Base-by-base conservation (phyloP, 2,888 invertebrate species). In the Amblyjoppa fuscipennis region DNA sequence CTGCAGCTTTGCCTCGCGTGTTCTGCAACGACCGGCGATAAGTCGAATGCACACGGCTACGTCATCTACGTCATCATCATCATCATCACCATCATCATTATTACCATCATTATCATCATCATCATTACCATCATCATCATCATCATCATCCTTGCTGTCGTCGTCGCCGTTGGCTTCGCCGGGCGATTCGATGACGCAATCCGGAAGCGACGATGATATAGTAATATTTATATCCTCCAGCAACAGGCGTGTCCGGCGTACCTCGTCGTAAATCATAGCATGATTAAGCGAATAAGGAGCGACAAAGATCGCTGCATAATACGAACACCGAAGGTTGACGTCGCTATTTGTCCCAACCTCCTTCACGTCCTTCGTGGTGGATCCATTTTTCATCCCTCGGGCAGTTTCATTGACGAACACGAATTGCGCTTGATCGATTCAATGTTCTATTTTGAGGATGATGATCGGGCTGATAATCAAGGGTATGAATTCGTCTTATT, bases 1-100 rank as follows among this genome's bases (percentile, higher is more conserved):
- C 61, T 3, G 61, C 61, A 73, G 11, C 41, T 70, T 71, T 56
- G 75, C 76, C 64, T 76, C 49, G 80, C 84, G 80, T 80, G 79
- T 70, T 79, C 51, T 79, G 74, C 41, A 4, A 53, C 59, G 61
- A 74, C 64, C 49, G 59, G 73, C 69, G 69, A 75, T 83, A 79
- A 83, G 78, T 79, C 45, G 64, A 75, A 53, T 64, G 69, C 61
- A 20, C 20, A n/a, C 11, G 59, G 69, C 70, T 71, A 66, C 70
- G 79, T 80, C 83, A 79, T 75, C 79, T 75, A 20, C 41, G 16
- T 9, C 7, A 41, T 41, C 41, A 41, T 41, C 41, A 41, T 41
- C 41, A 41, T 41, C 41, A 41, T 41, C 75, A 75, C 76, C 79
- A 79, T 70, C 79, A 56, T 66, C 75, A 31, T 71, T 25, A 28